These are phyloP conservation scores for Cabera pusaria DNA, from an alignment of 2,888 invertebrate species.

Conservation along the genomic window DNA sequence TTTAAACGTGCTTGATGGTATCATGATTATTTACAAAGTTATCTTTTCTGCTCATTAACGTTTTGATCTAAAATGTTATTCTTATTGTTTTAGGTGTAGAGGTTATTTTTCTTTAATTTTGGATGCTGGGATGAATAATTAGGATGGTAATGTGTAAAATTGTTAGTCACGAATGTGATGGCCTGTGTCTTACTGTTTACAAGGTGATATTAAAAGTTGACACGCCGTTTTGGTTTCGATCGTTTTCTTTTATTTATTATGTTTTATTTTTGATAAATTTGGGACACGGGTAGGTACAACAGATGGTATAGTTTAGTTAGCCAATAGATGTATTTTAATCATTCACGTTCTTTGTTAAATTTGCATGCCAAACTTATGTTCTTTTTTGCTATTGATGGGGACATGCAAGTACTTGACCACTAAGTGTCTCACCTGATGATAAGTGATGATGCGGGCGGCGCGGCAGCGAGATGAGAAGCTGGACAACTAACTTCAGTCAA, in stretches of 20 bases:
- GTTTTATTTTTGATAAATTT: too few species aligned
- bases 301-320: too few species aligned
- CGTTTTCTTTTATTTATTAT: constrained; percentile 35
- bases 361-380: too few species aligned
- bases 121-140: neutral
- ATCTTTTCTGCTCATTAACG: neutral
- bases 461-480: too few species aligned
- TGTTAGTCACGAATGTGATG: constrained; percentile 69
- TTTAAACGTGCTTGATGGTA: constrained; percentile 70
- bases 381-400: too few species aligned
- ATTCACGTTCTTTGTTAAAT: too few species aligned
- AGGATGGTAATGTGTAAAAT: constrained; percentile 49
- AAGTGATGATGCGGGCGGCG: too few species aligned
- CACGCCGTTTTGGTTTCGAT: constrained; percentile 61
- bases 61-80: neutral
- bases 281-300: too few species aligned
- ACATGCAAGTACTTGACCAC: too few species aligned
- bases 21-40: constrained; percentile 53
- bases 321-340: too few species aligned
- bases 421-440: too few species aligned
- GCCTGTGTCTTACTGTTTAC: constrained; percentile 62
- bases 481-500: too few species aligned
- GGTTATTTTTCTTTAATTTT: neutral
- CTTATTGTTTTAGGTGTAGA: neutral
- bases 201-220: constrained; percentile 68